phyloP scores from a whole-genome alignment of 2,888 invertebrate genomes.

The Archips crataeganus region DNA sequence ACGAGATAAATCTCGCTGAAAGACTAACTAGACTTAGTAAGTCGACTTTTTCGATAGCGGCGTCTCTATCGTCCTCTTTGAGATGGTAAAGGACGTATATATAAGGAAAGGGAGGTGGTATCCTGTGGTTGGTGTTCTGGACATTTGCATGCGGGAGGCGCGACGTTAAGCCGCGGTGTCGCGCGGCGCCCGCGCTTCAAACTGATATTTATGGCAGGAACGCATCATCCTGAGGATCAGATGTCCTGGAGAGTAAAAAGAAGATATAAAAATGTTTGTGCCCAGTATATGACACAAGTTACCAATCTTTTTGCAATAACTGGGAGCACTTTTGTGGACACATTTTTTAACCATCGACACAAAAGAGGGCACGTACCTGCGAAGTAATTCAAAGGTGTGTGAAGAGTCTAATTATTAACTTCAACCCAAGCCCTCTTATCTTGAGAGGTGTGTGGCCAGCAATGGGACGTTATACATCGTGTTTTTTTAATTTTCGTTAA shows the following conservation, averaged over 20 bases:
- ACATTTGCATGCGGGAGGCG: slow-evolving; percentile 67
- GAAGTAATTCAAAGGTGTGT: too few relatives aligned
- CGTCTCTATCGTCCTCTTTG: not conserved
- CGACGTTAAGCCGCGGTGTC: slow-evolving; percentile 47
- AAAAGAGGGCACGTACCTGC: too few relatives aligned
- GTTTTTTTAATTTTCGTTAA: too few relatives aligned
- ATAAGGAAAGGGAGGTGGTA: not conserved
- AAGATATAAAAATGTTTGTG: not conserved
- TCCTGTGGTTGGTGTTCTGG: slow-evolving; percentile 49
- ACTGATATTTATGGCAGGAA: slow-evolving; percentile 78
- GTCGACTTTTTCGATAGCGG: not conserved
- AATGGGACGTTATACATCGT: too few relatives aligned
- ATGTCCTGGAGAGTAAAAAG: slow-evolving; percentile 18
- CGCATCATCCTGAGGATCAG: slow-evolving; percentile 48
- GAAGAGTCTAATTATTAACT: too few relatives aligned
- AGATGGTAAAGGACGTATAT: not conserved
- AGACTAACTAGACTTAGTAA: not conserved
- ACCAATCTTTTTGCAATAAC: too few relatives aligned
- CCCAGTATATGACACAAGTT: too few relatives aligned
- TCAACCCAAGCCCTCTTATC: too few relatives aligned
- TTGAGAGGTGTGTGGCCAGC: too few relatives aligned
- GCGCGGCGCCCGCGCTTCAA: slow-evolving; percentile 56
- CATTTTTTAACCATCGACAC: too few relatives aligned
- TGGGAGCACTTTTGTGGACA: too few relatives aligned
- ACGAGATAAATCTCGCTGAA: slow-evolving; percentile 61